phyloP scores from a whole-genome alignment of 1,140 invertebrate species.

The Drosophila kepulauana region DNA sequence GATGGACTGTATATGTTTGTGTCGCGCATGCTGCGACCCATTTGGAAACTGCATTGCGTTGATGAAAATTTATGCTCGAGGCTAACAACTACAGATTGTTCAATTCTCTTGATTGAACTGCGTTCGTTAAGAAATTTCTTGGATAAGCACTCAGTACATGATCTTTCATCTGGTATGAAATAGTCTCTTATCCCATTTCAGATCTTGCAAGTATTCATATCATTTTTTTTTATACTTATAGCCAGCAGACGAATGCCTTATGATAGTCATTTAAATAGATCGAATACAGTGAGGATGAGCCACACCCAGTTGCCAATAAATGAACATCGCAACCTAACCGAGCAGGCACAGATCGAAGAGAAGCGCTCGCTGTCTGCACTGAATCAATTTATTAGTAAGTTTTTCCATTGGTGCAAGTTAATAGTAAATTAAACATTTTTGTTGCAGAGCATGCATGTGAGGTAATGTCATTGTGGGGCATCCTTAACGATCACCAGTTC shows the following conservation, averaged over 20 bases:
- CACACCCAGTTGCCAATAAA: conserved; percentile 54
- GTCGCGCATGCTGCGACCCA: conserved; percentile 92
- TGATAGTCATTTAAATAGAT: conserved; percentile 66
- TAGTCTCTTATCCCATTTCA: background rate
- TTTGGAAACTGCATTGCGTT: conserved; percentile 92
- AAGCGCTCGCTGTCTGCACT: conserved; percentile 92
- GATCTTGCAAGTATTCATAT: background rate
- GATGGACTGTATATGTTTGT: conserved; percentile 97
- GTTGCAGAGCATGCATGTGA: conserved; percentile 91
- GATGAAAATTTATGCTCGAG: conserved; percentile 85
- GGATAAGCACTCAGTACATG: conserved; percentile 81
- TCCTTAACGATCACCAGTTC: conserved; percentile 97
- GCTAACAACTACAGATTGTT: conserved; percentile 86
- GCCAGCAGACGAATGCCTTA: conserved; percentile 51
- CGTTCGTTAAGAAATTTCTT: conserved; percentile 86
- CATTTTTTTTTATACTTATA: conserved; percentile 7
- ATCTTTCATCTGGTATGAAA: conserved; percentile 70
- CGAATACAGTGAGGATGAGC: conserved; percentile 66
- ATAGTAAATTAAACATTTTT: background rate
- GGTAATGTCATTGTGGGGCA: conserved; percentile 96
- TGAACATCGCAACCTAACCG: conserved; percentile 83
- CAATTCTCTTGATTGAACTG: conserved; percentile 85
- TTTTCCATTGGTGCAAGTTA: background rate
- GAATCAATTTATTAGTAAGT: conserved; percentile 89
- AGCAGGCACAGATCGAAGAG: conserved; percentile 86